A percentile compares a stretch with the other conserved stretches of the same genome.
phyloP scores from a whole-genome alignment of 1,140 invertebrate species.

The Megalopta genalis region DNA sequence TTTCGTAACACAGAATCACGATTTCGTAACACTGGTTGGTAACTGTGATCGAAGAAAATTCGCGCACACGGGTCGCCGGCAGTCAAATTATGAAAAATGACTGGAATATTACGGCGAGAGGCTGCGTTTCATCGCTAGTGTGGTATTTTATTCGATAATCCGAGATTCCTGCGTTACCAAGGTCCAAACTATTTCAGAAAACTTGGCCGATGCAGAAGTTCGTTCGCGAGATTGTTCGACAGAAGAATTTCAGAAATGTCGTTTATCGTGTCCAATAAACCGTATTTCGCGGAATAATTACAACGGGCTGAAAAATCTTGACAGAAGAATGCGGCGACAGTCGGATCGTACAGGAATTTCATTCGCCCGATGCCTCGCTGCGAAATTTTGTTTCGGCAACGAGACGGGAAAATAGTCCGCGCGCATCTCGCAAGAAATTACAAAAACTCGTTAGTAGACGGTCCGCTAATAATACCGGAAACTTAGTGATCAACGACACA shows the following conservation, averaged over 20 bases:
- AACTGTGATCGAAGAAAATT: no score
- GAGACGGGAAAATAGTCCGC: constrained; percentile 18
- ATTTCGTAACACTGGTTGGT: no score
- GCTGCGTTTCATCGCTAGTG: no score
- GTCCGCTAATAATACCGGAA: constrained; percentile 52
- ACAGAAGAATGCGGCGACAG: not conserved
- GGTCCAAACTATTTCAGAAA: not conserved
- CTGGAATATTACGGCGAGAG: no score
- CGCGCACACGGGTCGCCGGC: no score
- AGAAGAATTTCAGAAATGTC: not conserved
- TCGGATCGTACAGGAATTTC: not conserved
- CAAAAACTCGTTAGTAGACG: constrained; percentile 31
- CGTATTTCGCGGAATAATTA: not conserved
- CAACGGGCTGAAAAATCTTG: not conserved
- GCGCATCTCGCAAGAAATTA: constrained; percentile 23
- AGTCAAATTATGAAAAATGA: no score
- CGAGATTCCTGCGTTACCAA: not conserved
- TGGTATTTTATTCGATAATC: not conserved
- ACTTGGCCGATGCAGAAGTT: not conserved
- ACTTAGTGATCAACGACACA: constrained; percentile 43
- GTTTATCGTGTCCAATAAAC: not conserved
- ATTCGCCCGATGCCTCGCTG: not conserved
- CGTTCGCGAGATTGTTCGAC: not conserved
- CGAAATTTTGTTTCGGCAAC: constrained; percentile 11
- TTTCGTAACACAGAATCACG: no score